These are phyloP conservation scores for Eutrigla gurnardus DNA, from an alignment of 2,797 vertebrate species.

Conservation along the genomic window DNA sequence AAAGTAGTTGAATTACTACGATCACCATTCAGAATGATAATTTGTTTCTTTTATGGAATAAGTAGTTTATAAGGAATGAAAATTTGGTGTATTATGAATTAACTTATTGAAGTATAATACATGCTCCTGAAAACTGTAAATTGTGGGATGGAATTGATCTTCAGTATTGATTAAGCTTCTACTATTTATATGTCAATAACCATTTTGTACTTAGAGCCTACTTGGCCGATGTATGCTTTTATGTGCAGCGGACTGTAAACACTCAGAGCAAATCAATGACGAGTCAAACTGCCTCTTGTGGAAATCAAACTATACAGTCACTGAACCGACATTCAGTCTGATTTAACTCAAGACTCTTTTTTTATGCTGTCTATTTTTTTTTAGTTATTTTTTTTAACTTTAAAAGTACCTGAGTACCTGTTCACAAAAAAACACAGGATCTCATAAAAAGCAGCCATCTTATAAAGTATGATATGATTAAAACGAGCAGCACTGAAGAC, in stretches of 20 bases:
- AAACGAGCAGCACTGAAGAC: constrained; percentile 33
- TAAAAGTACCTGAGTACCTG: constrained; percentile 57
- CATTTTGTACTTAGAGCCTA: constrained; percentile 56
- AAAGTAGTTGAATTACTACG: constrained; percentile 18
- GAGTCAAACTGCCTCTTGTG: constrained; percentile 34
- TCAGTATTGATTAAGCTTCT: constrained; percentile 34
- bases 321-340: background rate
- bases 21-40: constrained; percentile 3
- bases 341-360: background rate
- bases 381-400: constrained; percentile 6
- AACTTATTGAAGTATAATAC: constrained; percentile 8
- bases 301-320: constrained; percentile 17
- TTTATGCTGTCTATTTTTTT: constrained; percentile 15
- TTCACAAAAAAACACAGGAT: constrained; percentile 38
- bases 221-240: constrained; percentile 54
- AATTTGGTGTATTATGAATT: constrained; percentile 5
- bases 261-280: constrained; percentile 61
- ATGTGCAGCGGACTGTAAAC: constrained; percentile 58
- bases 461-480: constrained; percentile 58
- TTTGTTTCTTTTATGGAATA: background rate
- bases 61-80: background rate
- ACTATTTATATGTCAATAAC: constrained; percentile 37
- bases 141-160: constrained; percentile 39
- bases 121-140: constrained; percentile 27
- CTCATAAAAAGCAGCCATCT: constrained; percentile 38